Percentiles rank a stretch among this genome's conserved stretches.
Evolutionary conservation across 2,797 vertebrate species (phyloP).

Genomic region (Podarcis siculus): DNA sequence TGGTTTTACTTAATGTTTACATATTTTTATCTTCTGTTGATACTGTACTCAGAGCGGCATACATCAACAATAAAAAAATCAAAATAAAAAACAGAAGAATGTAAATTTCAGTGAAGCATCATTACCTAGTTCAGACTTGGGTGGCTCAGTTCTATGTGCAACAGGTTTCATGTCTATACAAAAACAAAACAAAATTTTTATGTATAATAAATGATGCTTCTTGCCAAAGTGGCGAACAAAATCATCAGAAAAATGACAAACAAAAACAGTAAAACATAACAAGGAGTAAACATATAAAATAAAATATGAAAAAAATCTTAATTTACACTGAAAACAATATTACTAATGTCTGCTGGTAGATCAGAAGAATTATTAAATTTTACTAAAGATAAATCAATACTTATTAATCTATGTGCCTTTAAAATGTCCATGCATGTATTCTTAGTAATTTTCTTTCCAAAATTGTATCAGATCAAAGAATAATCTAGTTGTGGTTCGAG

Average conservation of each 20-base stretch:
- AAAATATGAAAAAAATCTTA: background rate
- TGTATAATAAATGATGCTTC: background rate
- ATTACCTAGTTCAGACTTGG: conserved; percentile 70
- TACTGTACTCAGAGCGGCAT: background rate
- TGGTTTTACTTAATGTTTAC: too few relatives aligned
- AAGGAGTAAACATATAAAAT: too few relatives aligned
- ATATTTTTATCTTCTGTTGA: too few relatives aligned
- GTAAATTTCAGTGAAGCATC: background rate
- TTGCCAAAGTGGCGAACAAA: background rate
- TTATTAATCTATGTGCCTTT: background rate
- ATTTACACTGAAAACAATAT: background rate
- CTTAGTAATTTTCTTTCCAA: background rate
- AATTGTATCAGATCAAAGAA: background rate
- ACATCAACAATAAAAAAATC: background rate
- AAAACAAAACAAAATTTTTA: conserved; percentile 61
- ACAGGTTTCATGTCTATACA: conserved; percentile 60
- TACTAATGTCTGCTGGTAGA: background rate
- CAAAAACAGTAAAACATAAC: background rate
- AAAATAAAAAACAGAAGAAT: background rate
- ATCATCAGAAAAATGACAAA: background rate
- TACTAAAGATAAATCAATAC: background rate
- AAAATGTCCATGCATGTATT: background rate
- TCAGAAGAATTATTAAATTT: background rate
- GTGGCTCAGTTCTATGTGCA: conserved; percentile 63
- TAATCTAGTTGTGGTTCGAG: too few relatives aligned